phyloP scores from a whole-genome alignment of 2,888 invertebrate genomes.

The Eremobia ochroleuca region DNA sequence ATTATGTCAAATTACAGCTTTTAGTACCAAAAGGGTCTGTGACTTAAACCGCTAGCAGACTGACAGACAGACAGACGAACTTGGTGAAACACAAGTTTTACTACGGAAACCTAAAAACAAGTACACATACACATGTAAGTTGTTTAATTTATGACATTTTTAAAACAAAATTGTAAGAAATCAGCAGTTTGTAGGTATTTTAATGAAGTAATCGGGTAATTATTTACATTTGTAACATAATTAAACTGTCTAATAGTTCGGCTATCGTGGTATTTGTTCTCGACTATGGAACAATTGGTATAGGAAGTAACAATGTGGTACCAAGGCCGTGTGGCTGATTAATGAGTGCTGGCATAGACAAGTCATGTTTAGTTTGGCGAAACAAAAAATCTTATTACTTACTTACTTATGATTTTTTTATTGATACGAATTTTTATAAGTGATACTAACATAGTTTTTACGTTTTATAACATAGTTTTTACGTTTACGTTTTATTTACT shows the following conservation, averaged over 20 bases:
- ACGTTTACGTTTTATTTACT: too few relatives aligned
- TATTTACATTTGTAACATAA: constrained; percentile 43
- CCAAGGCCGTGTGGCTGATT: constrained; percentile 59
- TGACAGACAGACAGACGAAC: neutral
- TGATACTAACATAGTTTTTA: too few relatives aligned
- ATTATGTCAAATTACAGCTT: neutral
- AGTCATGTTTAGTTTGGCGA: neutral
- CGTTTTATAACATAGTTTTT: too few relatives aligned
- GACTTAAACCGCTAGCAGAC: neutral
- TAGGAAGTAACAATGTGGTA: constrained; percentile 59
- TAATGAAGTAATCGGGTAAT: constrained; percentile 22
- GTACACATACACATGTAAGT: neutral
- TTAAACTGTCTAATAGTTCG: constrained; percentile 14
- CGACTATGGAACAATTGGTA: constrained; percentile 50
- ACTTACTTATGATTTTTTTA: too few relatives aligned
- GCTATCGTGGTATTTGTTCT: constrained; percentile 33
- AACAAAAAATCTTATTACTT: constrained; percentile 1
- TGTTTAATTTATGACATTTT: neutral
- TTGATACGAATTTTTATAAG: too few relatives aligned
- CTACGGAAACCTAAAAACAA: neutral
- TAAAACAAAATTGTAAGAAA: neutral
- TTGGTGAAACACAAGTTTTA: neutral
- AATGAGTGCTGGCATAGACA: constrained; percentile 29
- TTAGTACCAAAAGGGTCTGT: neutral
- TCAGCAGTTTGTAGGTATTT: neutral